phyloP scores from a whole-genome alignment of 2,113 vertebrate species.

The Ivindomyrus marchei region DNA sequence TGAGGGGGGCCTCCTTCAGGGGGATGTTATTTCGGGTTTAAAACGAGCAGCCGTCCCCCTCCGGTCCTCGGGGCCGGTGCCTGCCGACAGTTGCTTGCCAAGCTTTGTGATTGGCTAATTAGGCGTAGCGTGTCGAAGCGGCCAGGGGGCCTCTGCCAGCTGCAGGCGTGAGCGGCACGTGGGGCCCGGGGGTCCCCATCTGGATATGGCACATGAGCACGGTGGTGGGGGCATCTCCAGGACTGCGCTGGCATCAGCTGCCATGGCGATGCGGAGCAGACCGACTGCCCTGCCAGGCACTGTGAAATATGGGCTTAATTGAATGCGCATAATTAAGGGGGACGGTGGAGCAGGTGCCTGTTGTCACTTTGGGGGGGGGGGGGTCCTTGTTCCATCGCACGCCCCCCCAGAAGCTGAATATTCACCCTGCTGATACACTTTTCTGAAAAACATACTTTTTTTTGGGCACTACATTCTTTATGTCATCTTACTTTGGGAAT shows the following conservation, averaged over 20 bases:
- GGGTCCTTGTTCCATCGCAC: neutral
- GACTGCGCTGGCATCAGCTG: neutral
- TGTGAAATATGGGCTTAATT: constrained; percentile 21
- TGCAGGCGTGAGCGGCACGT: neutral
- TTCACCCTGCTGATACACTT: neutral
- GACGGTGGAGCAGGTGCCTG: neutral
- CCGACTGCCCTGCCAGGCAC: neutral
- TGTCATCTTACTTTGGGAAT: neutral
- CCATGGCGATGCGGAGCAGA: constrained; percentile 1
- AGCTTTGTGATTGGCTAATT: neutral
- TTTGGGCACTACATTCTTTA: neutral
- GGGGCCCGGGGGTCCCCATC: neutral
- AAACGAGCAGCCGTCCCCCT: neutral
- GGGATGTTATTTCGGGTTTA: neutral
- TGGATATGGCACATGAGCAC: neutral
- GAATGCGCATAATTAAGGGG: constrained; percentile 14
- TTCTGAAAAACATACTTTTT: neutral
- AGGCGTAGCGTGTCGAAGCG: neutral
- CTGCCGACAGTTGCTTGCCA: neutral
- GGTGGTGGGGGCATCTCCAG: neutral
- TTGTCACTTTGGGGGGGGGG: neutral
- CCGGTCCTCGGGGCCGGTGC: neutral
- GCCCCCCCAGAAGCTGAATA: neutral
- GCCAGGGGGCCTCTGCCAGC: neutral
- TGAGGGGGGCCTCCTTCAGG: neutral